Percentiles rank a stretch among this genome's conserved stretches.
These are phyloP conservation scores for Agapetus fuscipes DNA, from an alignment of 2,888 invertebrate genomes.

Conservation along the genomic window DNA sequence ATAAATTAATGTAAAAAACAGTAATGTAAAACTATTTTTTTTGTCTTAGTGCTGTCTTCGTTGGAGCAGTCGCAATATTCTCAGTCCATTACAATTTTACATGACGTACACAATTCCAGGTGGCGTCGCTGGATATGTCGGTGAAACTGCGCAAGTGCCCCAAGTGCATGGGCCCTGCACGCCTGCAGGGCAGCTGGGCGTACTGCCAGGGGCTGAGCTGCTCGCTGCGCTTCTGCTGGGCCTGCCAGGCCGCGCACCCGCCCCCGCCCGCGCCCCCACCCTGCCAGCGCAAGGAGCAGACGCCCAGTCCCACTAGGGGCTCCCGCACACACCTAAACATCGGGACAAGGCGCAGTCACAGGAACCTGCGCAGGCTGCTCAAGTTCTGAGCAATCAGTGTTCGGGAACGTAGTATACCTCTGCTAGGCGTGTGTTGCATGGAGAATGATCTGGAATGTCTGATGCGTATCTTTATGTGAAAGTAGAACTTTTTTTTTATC, in stretches of 20 bases:
- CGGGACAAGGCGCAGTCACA: slow-evolving; percentile 38
- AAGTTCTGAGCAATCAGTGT: too few relatives aligned
- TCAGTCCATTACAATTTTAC: too few relatives aligned
- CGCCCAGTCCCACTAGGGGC: slow-evolving; percentile 42
- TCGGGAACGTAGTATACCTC: too few relatives aligned
- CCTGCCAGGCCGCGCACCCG: slow-evolving; percentile 37
- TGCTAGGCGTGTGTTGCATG: too few relatives aligned
- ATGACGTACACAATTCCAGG: too few relatives aligned
- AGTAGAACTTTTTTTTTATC: too few relatives aligned
- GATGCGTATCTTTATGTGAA: too few relatives aligned
- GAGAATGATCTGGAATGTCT: too few relatives aligned
- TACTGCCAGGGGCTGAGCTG: slow-evolving; percentile 42
- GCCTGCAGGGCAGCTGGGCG: slow-evolving; percentile 42
- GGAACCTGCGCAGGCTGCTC: slow-evolving; percentile 37
- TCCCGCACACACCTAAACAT: slow-evolving; percentile 32
- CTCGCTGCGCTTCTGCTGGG: slow-evolving; percentile 43
- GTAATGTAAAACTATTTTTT: too few relatives aligned
- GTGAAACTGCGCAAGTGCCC: slow-evolving; percentile 36
- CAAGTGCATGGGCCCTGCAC: slow-evolving; percentile 38
- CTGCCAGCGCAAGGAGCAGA: slow-evolving; percentile 36
- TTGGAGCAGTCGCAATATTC: too few relatives aligned
- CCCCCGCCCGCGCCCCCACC: slow-evolving; percentile 34
- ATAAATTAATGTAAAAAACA: too few relatives aligned
- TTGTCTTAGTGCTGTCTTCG: too few relatives aligned
- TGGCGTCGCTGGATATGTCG: slow-evolving; percentile 33